Evolutionary conservation across 2,797 vertebrate species (phyloP).

Genomic region (Carapus acus): DNA sequence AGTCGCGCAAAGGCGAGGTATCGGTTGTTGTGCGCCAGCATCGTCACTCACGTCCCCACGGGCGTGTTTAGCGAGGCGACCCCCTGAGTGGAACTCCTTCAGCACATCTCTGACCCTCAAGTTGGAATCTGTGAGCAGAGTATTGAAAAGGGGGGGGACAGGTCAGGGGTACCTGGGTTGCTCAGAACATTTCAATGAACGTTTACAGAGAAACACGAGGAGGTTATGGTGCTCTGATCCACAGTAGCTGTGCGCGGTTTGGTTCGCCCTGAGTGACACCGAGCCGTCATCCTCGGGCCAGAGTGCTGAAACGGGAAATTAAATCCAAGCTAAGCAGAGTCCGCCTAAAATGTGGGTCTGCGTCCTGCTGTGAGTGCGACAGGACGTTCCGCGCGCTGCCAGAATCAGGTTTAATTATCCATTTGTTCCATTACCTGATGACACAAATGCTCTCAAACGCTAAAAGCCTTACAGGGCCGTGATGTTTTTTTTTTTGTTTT

Average conservation of each 20-base stretch:
- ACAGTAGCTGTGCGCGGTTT: not conserved
- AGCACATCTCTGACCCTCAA: constrained; percentile 83
- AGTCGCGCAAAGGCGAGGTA: not conserved
- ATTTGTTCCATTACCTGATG: constrained; percentile 52
- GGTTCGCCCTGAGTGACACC: not conserved
- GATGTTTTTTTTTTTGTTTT: constrained; percentile 54
- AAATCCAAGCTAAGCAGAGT: not conserved
- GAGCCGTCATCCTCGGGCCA: not conserved
- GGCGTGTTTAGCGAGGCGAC: constrained; percentile 68
- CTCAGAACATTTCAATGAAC: not conserved
- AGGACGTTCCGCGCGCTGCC: not conserved
- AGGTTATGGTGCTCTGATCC: not conserved
- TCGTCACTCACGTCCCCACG: constrained; percentile 73
- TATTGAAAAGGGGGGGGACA: not conserved
- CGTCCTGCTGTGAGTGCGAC: constrained; percentile 13
- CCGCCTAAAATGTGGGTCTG: constrained; percentile 10
- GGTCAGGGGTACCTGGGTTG: not conserved
- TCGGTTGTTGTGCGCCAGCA: not conserved
- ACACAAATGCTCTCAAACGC: constrained; percentile 17
- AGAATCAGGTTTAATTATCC: constrained; percentile 47
- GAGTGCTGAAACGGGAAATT: constrained; percentile 10
- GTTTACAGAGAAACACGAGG: not conserved
- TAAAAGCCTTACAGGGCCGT: constrained; percentile 52
- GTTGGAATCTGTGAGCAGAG: constrained; percentile 72
- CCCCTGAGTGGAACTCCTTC: constrained; percentile 78